Conservation (phyloP, 2,113 vertebrate genomes). For the Jacana jacana region DNA sequence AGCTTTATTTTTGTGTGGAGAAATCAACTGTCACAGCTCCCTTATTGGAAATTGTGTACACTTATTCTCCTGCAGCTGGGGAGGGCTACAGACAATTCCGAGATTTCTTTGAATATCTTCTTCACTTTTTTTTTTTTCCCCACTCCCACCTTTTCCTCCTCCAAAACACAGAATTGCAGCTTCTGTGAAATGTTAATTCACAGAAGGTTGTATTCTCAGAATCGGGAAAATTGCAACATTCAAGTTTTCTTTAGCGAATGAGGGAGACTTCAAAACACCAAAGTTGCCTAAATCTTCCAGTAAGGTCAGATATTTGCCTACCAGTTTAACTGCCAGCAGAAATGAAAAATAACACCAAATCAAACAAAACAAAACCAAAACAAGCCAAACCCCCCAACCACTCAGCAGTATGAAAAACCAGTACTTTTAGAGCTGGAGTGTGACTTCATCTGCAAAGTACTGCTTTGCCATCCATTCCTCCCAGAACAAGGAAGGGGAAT, state of each 20-base stretch:
- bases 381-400: background rate
- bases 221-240: slow-evolving; percentile 17
- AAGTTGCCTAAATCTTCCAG: slow-evolving; percentile 33
- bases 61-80: background rate
- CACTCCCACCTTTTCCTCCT: background rate
- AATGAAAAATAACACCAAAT: background rate
- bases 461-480: background rate
- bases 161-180: slow-evolving; percentile 29
- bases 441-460: background rate
- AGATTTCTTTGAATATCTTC: background rate
- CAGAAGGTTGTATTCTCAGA: slow-evolving; percentile 49
- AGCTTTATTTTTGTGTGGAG: background rate
- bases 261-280: background rate
- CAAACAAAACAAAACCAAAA: background rate
- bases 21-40: background rate
- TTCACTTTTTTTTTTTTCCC: background rate
- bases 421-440: background rate
- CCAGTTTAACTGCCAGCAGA: background rate
- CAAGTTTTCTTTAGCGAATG: slow-evolving; percentile 10
- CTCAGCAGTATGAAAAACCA: background rate
- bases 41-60: background rate
- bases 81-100: background rate
- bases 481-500: background rate
- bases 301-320: slow-evolving; percentile 42
- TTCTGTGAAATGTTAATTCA: slow-evolving; percentile 58